Conservation (phyloP, 2,888 invertebrate genomes). For the Clistopyga incitator region DNA sequence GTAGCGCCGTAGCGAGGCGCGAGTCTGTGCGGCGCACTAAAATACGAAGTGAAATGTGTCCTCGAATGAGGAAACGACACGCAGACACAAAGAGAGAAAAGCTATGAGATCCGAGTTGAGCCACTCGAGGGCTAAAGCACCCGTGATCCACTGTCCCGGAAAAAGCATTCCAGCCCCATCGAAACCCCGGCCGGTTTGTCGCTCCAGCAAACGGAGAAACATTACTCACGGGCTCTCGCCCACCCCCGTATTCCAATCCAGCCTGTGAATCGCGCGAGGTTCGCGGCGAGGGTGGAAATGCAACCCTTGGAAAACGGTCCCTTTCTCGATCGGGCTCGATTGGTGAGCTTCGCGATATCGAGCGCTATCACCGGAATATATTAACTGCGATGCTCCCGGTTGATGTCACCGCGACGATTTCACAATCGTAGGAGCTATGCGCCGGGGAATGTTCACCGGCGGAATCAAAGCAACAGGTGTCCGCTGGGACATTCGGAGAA, state of each 20-base stretch:
- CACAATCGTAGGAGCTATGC: conserved; percentile 23
- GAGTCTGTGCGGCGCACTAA: conserved; percentile 7
- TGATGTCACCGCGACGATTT: conserved; percentile 53
- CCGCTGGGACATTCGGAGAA: conserved; percentile 84
- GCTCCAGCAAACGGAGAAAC: conserved; percentile 78
- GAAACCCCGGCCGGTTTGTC: conserved; percentile 49
- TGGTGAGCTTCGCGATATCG: conserved; percentile 8
- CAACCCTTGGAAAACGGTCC: background rate
- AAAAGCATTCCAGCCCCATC: conserved; percentile 69
- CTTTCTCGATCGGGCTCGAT: conserved; percentile 58
- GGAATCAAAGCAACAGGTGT: conserved; percentile 82
- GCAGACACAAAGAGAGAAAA: conserved; percentile 5
- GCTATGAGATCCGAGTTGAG: conserved; percentile 30
- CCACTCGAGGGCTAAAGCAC: conserved; percentile 53
- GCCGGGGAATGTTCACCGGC: conserved; percentile 49
- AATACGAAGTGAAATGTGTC: conserved; percentile 7
- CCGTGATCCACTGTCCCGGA: conserved; percentile 67
- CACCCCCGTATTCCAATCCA: conserved; percentile 71
- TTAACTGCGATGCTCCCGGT: conserved; percentile 5
- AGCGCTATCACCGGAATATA: conserved; percentile 25
- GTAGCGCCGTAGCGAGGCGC: conserved; percentile 34
- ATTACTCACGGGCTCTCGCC: conserved; percentile 81
- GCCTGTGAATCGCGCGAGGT: conserved; percentile 59
- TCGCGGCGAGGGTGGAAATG: conserved; percentile 35
- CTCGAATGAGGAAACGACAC: conserved; percentile 16